Conservation (phyloP, 2,113 vertebrate genomes). For the Struthidea cinerea region DNA sequence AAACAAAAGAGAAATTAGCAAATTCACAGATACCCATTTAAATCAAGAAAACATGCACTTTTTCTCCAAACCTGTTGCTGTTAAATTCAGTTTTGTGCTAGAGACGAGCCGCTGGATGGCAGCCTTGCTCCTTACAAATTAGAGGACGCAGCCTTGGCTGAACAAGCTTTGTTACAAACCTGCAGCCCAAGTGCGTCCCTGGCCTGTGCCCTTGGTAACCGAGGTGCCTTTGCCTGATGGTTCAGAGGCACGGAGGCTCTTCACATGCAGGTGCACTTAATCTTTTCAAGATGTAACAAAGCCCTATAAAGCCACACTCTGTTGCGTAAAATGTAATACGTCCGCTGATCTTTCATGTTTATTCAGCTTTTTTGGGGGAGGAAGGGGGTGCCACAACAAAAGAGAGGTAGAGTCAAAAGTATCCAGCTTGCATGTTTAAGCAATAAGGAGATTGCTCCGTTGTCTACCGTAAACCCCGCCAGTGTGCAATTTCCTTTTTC, state of each 20-base stretch:
- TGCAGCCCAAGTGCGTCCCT: neutral
- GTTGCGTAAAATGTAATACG: constrained; percentile 36
- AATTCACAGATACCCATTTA: neutral
- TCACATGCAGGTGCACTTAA: constrained; percentile 71
- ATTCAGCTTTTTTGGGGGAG: constrained; percentile 17
- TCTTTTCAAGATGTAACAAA: constrained; percentile 74
- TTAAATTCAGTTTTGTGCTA: neutral
- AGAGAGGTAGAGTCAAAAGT: neutral
- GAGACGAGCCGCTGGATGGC: constrained; percentile 66
- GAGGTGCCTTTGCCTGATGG: constrained; percentile 6
- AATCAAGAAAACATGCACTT: neutral
- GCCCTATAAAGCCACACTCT: constrained; percentile 39
- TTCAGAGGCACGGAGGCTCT: constrained; percentile 8
- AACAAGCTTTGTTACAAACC: neutral
- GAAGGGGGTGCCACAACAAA: neutral
- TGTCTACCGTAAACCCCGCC: constrained; percentile 48
- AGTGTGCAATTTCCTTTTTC: constrained; percentile 77
- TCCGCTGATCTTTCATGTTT: constrained; percentile 34
- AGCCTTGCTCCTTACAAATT: constrained; percentile 33
- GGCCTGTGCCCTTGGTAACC: neutral
- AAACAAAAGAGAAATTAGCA: neutral
- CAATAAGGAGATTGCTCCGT: constrained; percentile 59
- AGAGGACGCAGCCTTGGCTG: neutral
- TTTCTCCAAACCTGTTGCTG: neutral
- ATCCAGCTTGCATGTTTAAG: constrained; percentile 56